Percentiles rank a stretch among this genome's conserved stretches.
phyloP scores from a whole-genome alignment of 2,888 invertebrate species.

The Yponomeuta plumbellus region DNA sequence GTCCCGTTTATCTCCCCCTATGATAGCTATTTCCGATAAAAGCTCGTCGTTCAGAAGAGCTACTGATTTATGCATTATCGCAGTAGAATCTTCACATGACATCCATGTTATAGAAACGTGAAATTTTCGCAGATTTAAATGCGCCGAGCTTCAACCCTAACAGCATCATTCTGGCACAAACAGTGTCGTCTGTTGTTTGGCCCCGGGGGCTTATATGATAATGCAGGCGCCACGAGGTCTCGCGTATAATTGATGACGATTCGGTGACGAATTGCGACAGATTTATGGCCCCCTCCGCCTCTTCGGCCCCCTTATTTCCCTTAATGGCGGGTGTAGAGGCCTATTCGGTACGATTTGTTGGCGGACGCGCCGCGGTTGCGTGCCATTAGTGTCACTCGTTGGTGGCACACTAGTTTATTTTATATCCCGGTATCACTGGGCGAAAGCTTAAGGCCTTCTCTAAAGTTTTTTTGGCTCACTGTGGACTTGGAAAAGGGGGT shows the following conservation, averaged over 20 bases:
- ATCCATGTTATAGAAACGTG: neutral
- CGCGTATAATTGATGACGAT: slow-evolving; percentile 14
- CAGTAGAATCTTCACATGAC: neutral
- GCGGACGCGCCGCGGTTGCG: neutral
- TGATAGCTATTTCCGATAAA: neutral
- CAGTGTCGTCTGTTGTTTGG: neutral
- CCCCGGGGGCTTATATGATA: neutral
- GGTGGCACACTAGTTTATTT: slow-evolving; percentile 9
- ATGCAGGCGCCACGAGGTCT: slow-evolving; percentile 9
- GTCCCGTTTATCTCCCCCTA: neutral
- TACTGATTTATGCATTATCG: neutral
- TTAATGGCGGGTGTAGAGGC: slow-evolving; percentile 6
- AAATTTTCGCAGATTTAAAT: too few species aligned
- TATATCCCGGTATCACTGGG: neutral
- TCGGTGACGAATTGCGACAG: slow-evolving; percentile 11
- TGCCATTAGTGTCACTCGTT: slow-evolving; percentile 8
- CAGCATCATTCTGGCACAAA: neutral
- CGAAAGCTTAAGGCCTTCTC: neutral
- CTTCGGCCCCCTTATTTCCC: slow-evolving; percentile 7
- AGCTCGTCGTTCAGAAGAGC: neutral
- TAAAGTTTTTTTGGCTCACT: neutral
- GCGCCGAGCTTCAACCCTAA: neutral
- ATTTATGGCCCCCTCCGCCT: neutral
- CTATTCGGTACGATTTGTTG: slow-evolving; percentile 13
- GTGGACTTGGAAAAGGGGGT: neutral